Conservation (phyloP, 2,797 vertebrate genomes). For the Xiphorhynchus erythropygius region DNA sequence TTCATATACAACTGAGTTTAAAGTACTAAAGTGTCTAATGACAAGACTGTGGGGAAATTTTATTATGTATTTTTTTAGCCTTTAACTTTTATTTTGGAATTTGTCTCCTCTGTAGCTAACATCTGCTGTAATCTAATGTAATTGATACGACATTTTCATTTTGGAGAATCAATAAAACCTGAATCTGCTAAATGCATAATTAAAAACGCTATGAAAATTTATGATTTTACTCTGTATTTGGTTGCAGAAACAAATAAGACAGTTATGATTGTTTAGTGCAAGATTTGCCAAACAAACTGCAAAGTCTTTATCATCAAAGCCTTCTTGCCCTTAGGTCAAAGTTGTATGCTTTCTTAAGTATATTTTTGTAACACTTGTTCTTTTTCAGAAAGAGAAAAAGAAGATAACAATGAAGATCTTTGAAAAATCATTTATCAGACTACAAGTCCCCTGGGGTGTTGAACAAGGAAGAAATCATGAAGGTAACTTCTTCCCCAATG, state of each 20-base stretch:
- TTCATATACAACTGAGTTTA: neutral
- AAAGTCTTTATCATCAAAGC: slow-evolving; percentile 12
- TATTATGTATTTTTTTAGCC: neutral
- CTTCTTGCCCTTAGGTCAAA: slow-evolving; percentile 49
- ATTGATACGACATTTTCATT: neutral
- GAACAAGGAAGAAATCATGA: slow-evolving; percentile 68
- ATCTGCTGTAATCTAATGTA: neutral
- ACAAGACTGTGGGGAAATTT: neutral
- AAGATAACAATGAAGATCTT: slow-evolving; percentile 66
- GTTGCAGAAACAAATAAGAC: neutral
- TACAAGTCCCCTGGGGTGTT: slow-evolving; percentile 60
- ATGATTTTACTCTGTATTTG: neutral
- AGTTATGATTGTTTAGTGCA: neutral
- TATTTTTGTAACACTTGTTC: slow-evolving; percentile 47
- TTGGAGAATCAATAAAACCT: neutral
- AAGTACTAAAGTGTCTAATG: neutral
- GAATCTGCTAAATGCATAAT: neutral
- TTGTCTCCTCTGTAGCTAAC: neutral
- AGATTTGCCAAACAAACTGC: neutral
- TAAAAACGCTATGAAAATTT: neutral
- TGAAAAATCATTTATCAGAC: slow-evolving; percentile 63
- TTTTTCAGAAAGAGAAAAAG: slow-evolving; percentile 38
- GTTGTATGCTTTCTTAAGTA: slow-evolving; percentile 57
- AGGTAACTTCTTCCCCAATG: slow-evolving; percentile 72
- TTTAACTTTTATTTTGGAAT: neutral